Conservation (phyloP, 1,140 invertebrate species). For the Cotesia glomerata region DNA sequence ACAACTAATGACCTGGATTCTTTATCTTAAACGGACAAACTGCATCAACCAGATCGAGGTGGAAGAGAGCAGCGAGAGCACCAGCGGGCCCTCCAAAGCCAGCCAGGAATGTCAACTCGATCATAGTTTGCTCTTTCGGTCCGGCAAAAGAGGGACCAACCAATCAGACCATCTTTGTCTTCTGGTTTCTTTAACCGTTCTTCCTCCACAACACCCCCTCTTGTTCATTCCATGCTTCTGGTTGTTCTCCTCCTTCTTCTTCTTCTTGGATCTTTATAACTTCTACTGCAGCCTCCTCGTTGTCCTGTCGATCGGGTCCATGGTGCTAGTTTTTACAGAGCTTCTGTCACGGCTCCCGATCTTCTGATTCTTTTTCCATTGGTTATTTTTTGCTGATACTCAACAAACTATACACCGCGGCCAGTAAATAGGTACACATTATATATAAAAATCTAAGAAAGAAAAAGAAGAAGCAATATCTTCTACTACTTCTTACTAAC, state of each 20-base stretch:
- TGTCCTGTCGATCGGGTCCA: slow-evolving; percentile 31
- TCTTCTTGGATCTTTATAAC: slow-evolving; percentile 19
- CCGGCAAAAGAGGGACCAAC: slow-evolving; percentile 46
- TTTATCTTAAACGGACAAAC: slow-evolving; percentile 31
- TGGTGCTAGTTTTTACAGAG: slow-evolving; percentile 34
- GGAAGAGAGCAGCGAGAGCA: slow-evolving; percentile 27
- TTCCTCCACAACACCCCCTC: slow-evolving; percentile 29
- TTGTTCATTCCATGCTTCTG: too few relatives aligned
- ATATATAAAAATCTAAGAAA: neutral
- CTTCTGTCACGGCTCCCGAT: slow-evolving; percentile 30
- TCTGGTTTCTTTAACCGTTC: slow-evolving; percentile 19
- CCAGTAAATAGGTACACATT: neutral
- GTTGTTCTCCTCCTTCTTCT: too few relatives aligned
- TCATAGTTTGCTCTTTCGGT: slow-evolving; percentile 56
- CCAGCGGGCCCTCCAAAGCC: slow-evolving; percentile 45
- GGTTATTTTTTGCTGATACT: slow-evolving; percentile 19
- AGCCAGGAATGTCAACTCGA: slow-evolving; percentile 56
- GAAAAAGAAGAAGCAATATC: too few relatives aligned
- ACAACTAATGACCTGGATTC: slow-evolving; percentile 59
- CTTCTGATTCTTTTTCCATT: neutral
- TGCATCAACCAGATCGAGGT: slow-evolving; percentile 19
- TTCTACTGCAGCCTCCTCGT: slow-evolving; percentile 36
- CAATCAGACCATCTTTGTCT: slow-evolving; percentile 39
- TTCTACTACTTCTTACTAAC: neutral
- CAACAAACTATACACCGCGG: neutral